Evolutionary conservation across 2,113 vertebrate genomes (phyloP).

Genomic region (Elgaria multicarinata): DNA sequence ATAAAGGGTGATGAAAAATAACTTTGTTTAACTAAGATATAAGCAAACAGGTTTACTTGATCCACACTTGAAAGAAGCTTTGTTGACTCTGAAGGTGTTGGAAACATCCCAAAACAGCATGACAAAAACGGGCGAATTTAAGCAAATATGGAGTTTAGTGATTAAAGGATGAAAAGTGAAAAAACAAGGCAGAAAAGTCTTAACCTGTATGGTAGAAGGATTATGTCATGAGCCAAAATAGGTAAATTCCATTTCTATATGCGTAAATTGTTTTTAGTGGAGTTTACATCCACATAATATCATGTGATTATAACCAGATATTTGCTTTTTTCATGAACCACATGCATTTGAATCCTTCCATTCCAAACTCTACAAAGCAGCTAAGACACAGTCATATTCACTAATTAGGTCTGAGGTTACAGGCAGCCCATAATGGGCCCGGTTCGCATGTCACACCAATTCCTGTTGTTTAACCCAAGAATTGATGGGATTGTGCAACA

Average conservation of each 20-base stretch:
- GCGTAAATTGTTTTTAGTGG: not conserved
- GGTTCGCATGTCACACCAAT: no score
- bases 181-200: not conserved
- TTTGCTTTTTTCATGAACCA: not conserved
- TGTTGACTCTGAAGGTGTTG: conserved; percentile 17
- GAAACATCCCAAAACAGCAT: not conserved
- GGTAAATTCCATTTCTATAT: conserved; percentile 1
- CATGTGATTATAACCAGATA: not conserved
- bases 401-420: no score
- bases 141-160: not conserved
- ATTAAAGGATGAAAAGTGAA: not conserved
- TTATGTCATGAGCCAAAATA: not conserved
- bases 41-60: not conserved
- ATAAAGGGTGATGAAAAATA: not conserved
- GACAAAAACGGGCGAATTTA: not conserved
- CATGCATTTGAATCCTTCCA: not conserved
- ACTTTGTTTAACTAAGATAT: not conserved
- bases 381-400: not conserved
- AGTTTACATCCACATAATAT: not conserved
- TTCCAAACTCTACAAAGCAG: not conserved
- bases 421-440: no score
- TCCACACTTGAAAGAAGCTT: not conserved
- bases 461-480: no score
- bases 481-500: no score
- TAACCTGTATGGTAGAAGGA: not conserved